These are phyloP conservation scores for Arrhamphus sclerolepis DNA, from an alignment of 2,797 vertebrate species.

Conservation along the genomic window DNA sequence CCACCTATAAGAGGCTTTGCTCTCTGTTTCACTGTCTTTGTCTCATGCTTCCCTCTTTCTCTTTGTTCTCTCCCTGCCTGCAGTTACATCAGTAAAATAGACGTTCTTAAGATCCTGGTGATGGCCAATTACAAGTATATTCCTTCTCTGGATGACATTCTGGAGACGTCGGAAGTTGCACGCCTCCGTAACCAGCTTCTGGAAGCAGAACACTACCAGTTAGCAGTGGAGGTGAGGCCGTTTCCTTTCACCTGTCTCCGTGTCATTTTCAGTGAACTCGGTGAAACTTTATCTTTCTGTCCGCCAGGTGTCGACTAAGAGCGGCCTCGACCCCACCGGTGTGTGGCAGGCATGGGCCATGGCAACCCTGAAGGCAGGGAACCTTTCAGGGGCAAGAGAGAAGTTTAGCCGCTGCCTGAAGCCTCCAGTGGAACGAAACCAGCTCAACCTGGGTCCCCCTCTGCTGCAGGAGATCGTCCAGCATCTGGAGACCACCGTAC, in stretches of 20 bases:
- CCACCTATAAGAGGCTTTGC: no score
- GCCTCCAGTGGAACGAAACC: constrained; percentile 90
- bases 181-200: constrained; percentile 93
- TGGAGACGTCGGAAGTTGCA: constrained; percentile 89
- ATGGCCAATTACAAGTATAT: constrained; percentile 91
- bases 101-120: constrained; percentile 94
- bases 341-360: constrained; percentile 98
- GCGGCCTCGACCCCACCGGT: constrained; percentile 90
- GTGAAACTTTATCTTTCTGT: no score
- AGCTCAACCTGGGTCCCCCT: constrained; percentile 85
- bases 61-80: constrained; percentile 5
- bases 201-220: constrained; percentile 93
- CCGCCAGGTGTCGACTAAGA: constrained; percentile 94
- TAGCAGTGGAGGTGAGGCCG: constrained; percentile 91
- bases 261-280: no score
- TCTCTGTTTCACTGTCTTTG: background rate
- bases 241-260: no score
- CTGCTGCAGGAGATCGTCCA: constrained; percentile 92
- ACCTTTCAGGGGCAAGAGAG: constrained; percentile 87
- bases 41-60: background rate
- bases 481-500: constrained; percentile 87
- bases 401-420: constrained; percentile 93
- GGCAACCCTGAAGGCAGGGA: constrained; percentile 92
- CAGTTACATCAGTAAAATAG: constrained; percentile 98
- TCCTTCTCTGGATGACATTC: constrained; percentile 93